These are phyloP conservation scores for Hemiscyllium ocellatum DNA, from an alignment of 2,113 vertebrate species.

Conservation along the genomic window DNA sequence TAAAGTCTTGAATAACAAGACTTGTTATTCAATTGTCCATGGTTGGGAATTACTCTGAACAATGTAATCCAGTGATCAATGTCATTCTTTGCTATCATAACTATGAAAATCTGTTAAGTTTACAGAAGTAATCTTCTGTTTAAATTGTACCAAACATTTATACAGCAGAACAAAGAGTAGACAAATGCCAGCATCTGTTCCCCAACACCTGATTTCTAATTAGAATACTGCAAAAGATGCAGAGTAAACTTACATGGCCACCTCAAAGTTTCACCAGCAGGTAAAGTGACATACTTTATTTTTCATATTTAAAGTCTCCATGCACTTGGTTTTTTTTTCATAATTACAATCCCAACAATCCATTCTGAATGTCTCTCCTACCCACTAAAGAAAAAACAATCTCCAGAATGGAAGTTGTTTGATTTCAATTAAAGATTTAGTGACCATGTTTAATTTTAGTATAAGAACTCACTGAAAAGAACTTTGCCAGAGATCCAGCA, in stretches of 20 bases:
- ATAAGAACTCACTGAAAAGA: slow-evolving; percentile 63
- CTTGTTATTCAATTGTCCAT: background rate
- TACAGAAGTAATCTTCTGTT: background rate
- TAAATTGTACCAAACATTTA: background rate
- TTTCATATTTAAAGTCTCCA: background rate
- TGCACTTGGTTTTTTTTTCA: background rate
- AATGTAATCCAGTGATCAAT: background rate
- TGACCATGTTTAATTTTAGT: background rate
- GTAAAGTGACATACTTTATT: background rate
- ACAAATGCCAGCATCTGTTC: background rate
- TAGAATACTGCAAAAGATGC: background rate
- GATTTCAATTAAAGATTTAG: background rate
- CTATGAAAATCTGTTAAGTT: background rate
- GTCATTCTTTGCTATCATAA: background rate
- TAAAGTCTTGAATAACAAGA: background rate
- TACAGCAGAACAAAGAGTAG: background rate
- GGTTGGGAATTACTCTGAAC: background rate
- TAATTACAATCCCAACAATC: background rate
- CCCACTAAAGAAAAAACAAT: background rate
- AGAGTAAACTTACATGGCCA: background rate
- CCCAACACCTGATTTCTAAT: background rate
- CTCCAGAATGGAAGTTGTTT: background rate
- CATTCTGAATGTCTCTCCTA: no score
- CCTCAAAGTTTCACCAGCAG: background rate
- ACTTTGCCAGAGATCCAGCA: slow-evolving; percentile 66